Conservation (phyloP, 2,888 invertebrate species). For the Drosophila fungiperda region DNA sequence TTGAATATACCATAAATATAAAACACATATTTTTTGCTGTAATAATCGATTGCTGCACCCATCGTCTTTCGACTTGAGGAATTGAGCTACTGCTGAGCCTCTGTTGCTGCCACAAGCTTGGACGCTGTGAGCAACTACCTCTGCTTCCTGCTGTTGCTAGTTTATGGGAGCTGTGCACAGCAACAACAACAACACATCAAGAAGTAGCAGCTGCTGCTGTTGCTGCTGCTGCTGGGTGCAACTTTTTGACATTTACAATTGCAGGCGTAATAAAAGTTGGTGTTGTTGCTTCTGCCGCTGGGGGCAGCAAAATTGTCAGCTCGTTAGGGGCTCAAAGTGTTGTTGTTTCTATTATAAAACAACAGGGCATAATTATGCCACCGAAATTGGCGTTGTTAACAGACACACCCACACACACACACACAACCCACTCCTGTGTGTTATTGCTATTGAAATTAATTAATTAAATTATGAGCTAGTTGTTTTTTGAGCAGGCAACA, state of each 20-base stretch:
- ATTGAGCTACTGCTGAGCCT: slow-evolving; percentile 30
- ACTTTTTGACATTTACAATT: slow-evolving; percentile 66
- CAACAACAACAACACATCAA: slow-evolving; percentile 12
- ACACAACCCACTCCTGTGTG: not conserved
- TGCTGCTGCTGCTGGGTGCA: slow-evolving; percentile 49
- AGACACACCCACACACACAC: slow-evolving; percentile 19
- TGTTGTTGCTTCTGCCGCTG: slow-evolving; percentile 18
- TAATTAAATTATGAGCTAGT: slow-evolving; percentile 75
- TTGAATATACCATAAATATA: not conserved
- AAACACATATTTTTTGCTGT: not conserved
- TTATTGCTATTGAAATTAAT: slow-evolving; percentile 66
- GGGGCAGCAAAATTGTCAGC: slow-evolving; percentile 65
- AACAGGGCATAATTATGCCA: slow-evolving; percentile 72
- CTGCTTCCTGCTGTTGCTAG: slow-evolving; percentile 41
- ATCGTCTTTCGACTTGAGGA: slow-evolving; percentile 25
- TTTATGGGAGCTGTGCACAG: slow-evolving; percentile 33
- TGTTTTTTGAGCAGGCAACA: slow-evolving; percentile 17
- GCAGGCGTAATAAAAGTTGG: slow-evolving; percentile 52
- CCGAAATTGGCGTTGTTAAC: slow-evolving; percentile 35
- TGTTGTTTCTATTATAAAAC: slow-evolving; percentile 54
- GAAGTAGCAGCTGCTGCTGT: slow-evolving; percentile 26
- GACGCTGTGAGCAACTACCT: slow-evolving; percentile 13
- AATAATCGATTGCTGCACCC: slow-evolving; percentile 15
- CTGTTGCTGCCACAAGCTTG: slow-evolving; percentile 3
- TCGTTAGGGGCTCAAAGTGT: slow-evolving; percentile 63